These are phyloP conservation scores for Spheniscus humboldti DNA, from an alignment of 2,797 vertebrate genomes.

Conservation along the genomic window DNA sequence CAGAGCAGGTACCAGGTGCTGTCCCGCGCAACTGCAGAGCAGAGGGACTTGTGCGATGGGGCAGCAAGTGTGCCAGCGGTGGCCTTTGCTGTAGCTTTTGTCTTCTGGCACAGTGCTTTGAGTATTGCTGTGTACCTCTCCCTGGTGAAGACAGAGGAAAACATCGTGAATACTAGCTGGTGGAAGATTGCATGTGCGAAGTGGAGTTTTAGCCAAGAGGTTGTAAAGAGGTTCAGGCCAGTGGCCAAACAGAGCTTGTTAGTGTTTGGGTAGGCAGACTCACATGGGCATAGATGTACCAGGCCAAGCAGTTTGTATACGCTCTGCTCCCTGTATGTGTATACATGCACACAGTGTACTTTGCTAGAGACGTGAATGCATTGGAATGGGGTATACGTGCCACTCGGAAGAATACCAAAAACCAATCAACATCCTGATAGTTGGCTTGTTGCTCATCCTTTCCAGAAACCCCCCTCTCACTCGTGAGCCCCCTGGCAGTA, in stretches of 20 bases:
- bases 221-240: not conserved
- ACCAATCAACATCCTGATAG: not conserved
- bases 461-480: not conserved
- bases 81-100: not conserved
- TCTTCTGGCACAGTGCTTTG: not conserved
- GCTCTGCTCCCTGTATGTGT: not conserved
- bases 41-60: rapidly evolving
- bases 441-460: not conserved
- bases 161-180: rapidly evolving
- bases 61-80: rapidly evolving
- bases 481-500: rapidly evolving
- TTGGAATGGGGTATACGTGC: not conserved
- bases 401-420: not conserved
- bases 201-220: not conserved
- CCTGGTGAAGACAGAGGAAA: not conserved
- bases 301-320: not conserved
- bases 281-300: rapidly evolving
- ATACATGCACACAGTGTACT: not conserved
- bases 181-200: not conserved
- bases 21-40: rapidly evolving
- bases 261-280: rapidly evolving
- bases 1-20: rapidly evolving
- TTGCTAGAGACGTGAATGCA: not conserved
- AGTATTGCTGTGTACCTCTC: rapidly evolving
- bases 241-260: not conserved